Evolutionary conservation across 2,888 invertebrate genomes (phyloP).

Genomic region (Smittia sp.): DNA sequence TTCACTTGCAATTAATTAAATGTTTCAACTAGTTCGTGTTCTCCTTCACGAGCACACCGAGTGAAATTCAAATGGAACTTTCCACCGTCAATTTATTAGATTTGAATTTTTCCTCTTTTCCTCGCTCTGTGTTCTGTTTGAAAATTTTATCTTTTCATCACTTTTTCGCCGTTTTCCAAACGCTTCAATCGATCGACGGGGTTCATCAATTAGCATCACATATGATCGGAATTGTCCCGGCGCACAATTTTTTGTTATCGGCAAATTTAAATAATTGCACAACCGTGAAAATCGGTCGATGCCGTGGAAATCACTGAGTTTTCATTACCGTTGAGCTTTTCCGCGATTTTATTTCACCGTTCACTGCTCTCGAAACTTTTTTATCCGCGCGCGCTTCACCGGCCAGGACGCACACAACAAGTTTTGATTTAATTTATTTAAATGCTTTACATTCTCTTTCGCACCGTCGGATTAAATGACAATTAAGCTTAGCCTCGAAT

Average conservation of each 20-base stretch:
- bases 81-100: conserved; percentile 36
- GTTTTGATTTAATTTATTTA: conserved; percentile 15
- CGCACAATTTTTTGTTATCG: background rate
- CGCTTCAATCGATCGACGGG: background rate
- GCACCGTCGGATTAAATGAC: background rate
- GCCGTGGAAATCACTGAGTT: background rate
- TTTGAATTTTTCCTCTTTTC: background rate
- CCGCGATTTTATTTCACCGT: background rate
- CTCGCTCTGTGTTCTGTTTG: background rate
- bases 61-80: conserved; percentile 27
- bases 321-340: background rate
- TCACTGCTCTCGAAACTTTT: background rate
- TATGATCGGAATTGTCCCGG: background rate
- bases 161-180: background rate
- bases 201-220: conserved; percentile 34
- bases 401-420: background rate
- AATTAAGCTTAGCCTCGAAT: background rate
- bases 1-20: conserved; percentile 26
- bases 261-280: conserved; percentile 15
- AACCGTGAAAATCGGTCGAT: background rate
- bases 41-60: background rate
- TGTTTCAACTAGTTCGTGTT: conserved; percentile 5
- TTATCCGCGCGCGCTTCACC: background rate
- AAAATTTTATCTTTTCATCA: conserved; percentile 1
- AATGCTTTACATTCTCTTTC: background rate